Evolutionary conservation across 2,797 vertebrate species (phyloP), one percentile per base, ranked within the genome.

Genomic region (Premnoplex brunnescens): DNA sequence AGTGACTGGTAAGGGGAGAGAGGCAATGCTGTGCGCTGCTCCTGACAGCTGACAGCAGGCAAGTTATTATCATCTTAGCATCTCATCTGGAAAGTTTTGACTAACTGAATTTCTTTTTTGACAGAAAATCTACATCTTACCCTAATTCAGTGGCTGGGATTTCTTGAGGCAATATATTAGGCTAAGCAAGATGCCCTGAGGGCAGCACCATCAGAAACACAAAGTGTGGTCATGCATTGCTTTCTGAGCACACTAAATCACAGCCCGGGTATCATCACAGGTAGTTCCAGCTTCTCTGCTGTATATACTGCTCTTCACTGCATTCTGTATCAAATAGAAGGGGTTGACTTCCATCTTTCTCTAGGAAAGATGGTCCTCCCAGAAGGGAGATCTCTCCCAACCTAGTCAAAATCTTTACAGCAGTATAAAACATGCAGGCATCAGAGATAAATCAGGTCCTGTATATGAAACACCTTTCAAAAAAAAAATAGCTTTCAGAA

Each of bases 71-170:
- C 71, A 63, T 10, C 52, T 62, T 44, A 22, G 46, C 67, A 71
- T 66, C 82, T 87, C 71, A 76, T 62, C 80, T 94, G 89, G 86
- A 89, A 94, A 96, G 59, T 91, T 96, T 37, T 88, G 79, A 77
- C 68, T 95, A 71, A 91, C 32, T 63, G 69, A 69, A 37, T 91
- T 94, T 75, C 48, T 1, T 46, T 96, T 93, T 93, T 85, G 43
- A 86, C 89, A 96, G 54, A 69, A 95, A 91, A 55, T 56, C 48
- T 59, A 83, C 72, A 77, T 44, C 88, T 92, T 20, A 90, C 43
- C 41, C 84, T 79, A 76, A 69, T n/a, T 90, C 66, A 59, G 62
- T 39, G 59, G 37, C 85, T 91, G 76, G 81, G 62, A 92, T 88
- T 80, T 93, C 91, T 84, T n/a, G 12, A 91, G 85, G 80, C 36